These are phyloP conservation scores for Sipha maydis DNA, from an alignment of 2,888 invertebrate species.

Conservation along the genomic window DNA sequence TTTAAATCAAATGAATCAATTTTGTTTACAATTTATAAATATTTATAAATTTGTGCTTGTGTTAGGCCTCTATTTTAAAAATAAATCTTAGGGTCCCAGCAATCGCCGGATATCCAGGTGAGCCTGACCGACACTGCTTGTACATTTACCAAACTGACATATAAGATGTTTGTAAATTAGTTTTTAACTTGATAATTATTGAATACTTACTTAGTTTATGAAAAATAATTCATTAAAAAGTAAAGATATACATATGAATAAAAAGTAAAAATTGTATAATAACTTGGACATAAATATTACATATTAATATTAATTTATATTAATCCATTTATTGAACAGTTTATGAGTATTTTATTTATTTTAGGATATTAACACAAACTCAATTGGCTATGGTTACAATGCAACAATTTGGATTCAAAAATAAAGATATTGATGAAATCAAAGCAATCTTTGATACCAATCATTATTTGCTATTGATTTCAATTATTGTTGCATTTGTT, in stretches of 20 bases:
- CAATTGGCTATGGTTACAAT: conserved; percentile 79
- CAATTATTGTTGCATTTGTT: conserved; percentile 88
- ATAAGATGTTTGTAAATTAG: not conserved
- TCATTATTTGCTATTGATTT: conserved; percentile 87
- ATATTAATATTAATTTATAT: not conserved
- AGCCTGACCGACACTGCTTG: no score
- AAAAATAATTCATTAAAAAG: not conserved
- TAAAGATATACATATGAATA: not conserved
- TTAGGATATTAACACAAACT: conserved; percentile 79
- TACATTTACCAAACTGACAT: not conserved
- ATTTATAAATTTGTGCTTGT: no score
- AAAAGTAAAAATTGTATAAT: not conserved
- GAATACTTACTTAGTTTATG: not conserved
- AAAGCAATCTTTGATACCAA: conserved; percentile 97
- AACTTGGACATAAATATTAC: not conserved
- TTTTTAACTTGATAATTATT: not conserved
- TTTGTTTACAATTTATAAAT: no score
- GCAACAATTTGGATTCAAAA: conserved; percentile 83
- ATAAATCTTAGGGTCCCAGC: no score
- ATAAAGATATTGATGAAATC: conserved; percentile 95
- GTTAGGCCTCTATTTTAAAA: no score
- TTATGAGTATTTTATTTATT: conserved; percentile 44
- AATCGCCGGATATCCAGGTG: no score
- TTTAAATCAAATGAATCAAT: no score
- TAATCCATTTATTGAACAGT: not conserved